phyloP scores from a whole-genome alignment of 1,140 invertebrate species.

The Scaptomyza pallida region DNA sequence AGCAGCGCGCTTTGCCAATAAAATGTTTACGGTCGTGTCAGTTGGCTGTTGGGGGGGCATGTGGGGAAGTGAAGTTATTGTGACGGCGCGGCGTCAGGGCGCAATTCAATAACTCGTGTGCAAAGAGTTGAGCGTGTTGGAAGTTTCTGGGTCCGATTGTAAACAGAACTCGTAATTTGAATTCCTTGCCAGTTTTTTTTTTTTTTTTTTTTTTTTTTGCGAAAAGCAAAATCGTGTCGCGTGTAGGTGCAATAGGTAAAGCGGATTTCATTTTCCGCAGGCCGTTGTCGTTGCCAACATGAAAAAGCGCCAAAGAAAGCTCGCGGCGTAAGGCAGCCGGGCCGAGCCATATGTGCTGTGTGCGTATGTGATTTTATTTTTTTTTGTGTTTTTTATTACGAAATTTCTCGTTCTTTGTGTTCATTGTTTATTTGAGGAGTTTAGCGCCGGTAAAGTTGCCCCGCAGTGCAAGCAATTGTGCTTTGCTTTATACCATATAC shows the following conservation, averaged over 20 bases:
- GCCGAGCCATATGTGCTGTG: background rate
- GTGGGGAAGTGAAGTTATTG: background rate
- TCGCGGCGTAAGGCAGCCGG: background rate
- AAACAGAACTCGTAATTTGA: slow-evolving; percentile 77
- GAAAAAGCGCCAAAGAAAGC: slow-evolving; percentile 35
- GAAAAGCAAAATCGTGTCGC: slow-evolving; percentile 15
- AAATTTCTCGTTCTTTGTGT: slow-evolving; percentile 64
- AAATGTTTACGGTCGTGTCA: slow-evolving; percentile 50
- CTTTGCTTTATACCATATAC: slow-evolving; percentile 31
- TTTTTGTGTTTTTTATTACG: slow-evolving; percentile 52
- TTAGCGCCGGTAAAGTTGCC: slow-evolving; percentile 41
- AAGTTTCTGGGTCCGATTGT: slow-evolving; percentile 41
- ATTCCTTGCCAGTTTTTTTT: slow-evolving; percentile 58
- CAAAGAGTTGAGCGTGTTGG: slow-evolving; percentile 29
- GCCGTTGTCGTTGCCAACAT: slow-evolving; percentile 49
- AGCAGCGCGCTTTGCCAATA: slow-evolving; percentile 54
- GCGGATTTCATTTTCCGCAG: slow-evolving; percentile 50
- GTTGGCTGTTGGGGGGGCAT: background rate
- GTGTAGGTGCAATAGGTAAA: slow-evolving; percentile 41
- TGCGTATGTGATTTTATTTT: slow-evolving; percentile 30
- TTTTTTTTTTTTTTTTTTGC: too few species aligned
- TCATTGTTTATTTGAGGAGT: slow-evolving; percentile 66
- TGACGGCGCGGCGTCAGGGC: slow-evolving; percentile 1
- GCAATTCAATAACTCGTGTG: slow-evolving; percentile 52
- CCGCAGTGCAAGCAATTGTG: slow-evolving; percentile 44